phyloP scores from a whole-genome alignment of 2,797 vertebrate species.

The Rhinogobio ventralis region DNA sequence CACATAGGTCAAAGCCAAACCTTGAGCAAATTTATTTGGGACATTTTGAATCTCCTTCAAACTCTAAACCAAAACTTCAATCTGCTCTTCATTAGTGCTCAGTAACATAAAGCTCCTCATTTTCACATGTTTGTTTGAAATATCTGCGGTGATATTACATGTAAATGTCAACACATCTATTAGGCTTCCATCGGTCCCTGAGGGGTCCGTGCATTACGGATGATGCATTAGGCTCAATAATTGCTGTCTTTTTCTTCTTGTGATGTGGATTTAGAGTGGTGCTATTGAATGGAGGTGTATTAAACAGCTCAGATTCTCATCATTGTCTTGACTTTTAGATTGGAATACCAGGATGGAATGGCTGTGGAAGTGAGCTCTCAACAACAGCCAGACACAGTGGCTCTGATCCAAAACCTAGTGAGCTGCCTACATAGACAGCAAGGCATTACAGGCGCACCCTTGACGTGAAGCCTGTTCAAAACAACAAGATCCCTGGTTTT shows the following conservation, averaged over 20 bases:
- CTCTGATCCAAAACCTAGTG: not conserved
- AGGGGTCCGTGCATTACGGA: no score
- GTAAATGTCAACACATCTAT: conserved; percentile 34
- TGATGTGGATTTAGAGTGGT: conserved; percentile 18
- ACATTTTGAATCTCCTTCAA: not conserved
- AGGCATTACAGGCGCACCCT: not conserved
- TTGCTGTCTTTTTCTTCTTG: conserved; percentile 2
- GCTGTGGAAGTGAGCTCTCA: not conserved
- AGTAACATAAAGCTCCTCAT: not conserved
- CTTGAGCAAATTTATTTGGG: not conserved
- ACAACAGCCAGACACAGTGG: conserved; percentile 5
- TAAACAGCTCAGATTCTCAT: conserved; percentile 1
- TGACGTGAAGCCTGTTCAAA: not conserved
- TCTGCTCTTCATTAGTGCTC: not conserved
- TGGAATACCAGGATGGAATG: not conserved
- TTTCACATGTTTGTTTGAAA: not conserved
- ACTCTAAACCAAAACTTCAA: not conserved
- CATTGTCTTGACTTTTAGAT: conserved; percentile 17
- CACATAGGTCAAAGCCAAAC: not conserved
- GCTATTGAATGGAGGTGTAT: not conserved
- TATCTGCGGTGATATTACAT: not conserved
- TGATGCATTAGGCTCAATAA: not conserved
- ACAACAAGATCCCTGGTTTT: not conserved
- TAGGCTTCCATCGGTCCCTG: not conserved
- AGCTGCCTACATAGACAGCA: not conserved